phyloP scores from a whole-genome alignment of 1,140 invertebrate species.

The Euura saliciscinereae region DNA sequence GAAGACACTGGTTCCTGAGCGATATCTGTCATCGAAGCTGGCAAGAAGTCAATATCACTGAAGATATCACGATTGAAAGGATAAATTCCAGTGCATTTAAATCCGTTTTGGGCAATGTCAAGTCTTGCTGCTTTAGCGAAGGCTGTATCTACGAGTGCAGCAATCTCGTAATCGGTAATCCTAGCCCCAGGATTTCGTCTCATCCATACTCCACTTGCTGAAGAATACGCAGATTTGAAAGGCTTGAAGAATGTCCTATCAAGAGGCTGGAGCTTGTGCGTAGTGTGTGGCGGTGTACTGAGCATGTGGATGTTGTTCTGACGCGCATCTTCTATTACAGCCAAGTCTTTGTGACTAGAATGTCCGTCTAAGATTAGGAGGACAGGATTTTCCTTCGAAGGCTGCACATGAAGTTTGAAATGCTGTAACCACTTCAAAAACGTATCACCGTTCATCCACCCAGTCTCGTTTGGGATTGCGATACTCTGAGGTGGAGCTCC shows the following conservation, averaged over 20 bases:
- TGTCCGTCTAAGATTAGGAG: slow-evolving; percentile 29
- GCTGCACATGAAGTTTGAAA: background rate
- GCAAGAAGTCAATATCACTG: slow-evolving; percentile 25
- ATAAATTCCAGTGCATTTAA: slow-evolving; percentile 29
- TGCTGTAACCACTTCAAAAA: slow-evolving; percentile 32
- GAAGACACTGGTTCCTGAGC: background rate
- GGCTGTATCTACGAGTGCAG: slow-evolving; percentile 30
- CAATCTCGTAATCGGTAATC: slow-evolving; percentile 31
- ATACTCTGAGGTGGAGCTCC: slow-evolving; percentile 22
- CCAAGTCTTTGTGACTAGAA: slow-evolving; percentile 20
- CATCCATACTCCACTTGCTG: slow-evolving; percentile 26
- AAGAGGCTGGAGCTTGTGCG: slow-evolving; percentile 47
- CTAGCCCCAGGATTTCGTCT: slow-evolving; percentile 28
- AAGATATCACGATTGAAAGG: slow-evolving; percentile 31
- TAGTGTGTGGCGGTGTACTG: slow-evolving; percentile 44
- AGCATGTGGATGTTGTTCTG: slow-evolving; percentile 32
- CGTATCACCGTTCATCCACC: slow-evolving; percentile 29
- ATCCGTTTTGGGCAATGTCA: slow-evolving; percentile 24
- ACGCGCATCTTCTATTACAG: slow-evolving; percentile 28
- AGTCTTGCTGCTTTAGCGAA: slow-evolving; percentile 21
- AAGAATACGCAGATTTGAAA: slow-evolving; percentile 36
- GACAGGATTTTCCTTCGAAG: slow-evolving; percentile 19
- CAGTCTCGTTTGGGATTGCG: slow-evolving; percentile 21
- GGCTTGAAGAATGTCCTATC: slow-evolving; percentile 41
- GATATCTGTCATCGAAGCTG: slow-evolving; percentile 22